phyloP scores from a whole-genome alignment of 1,140 invertebrate species.

The Leptonema lineaticorne region DNA sequence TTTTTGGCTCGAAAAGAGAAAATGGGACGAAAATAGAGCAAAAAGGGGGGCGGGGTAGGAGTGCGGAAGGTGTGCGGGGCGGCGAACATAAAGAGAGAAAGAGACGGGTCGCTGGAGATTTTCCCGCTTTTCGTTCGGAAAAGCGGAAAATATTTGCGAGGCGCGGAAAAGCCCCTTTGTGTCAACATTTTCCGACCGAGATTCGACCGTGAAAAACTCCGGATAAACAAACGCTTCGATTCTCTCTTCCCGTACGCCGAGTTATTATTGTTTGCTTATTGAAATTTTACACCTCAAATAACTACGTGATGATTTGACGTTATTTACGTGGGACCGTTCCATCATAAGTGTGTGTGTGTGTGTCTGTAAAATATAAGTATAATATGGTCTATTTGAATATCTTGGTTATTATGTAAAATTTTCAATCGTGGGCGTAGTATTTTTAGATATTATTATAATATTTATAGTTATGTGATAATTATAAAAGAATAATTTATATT shows the following conservation, averaged over 20 bases:
- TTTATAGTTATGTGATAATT: too few relatives aligned
- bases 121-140: not conserved
- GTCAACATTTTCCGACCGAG: constrained; percentile 8
- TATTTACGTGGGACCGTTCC: too few relatives aligned
- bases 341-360: too few relatives aligned
- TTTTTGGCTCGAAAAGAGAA: too few relatives aligned
- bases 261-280: constrained; percentile 6
- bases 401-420: too few relatives aligned
- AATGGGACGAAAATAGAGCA: too few relatives aligned
- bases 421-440: too few relatives aligned
- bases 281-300: not conserved
- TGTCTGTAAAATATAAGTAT: too few relatives aligned
- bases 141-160: constrained; percentile 6
- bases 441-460: too few relatives aligned
- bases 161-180: not conserved
- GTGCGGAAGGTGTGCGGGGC: not conserved
- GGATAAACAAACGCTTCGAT: constrained; percentile 5
- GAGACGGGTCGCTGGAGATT: not conserved
- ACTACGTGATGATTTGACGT: too few relatives aligned
- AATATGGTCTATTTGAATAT: too few relatives aligned
- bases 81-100: not conserved
- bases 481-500: too few relatives aligned
- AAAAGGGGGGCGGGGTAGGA: not conserved
- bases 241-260: not conserved
- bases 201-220: not conserved